A percentile compares a stretch with the other conserved stretches of the same genome.
Evolutionary conservation across 2,888 invertebrate species (phyloP).

Genomic region (Drosophila kuntzei): DNA sequence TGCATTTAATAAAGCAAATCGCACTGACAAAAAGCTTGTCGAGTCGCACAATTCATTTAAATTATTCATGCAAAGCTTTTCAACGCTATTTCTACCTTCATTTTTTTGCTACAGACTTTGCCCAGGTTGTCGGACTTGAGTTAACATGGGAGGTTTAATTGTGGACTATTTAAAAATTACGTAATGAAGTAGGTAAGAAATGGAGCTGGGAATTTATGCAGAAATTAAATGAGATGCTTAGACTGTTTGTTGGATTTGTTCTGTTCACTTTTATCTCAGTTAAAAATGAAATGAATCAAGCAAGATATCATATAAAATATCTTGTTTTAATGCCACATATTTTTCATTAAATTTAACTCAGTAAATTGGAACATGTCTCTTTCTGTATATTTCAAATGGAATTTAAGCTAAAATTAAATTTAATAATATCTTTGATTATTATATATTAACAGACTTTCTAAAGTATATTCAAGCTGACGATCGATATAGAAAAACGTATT

Average conservation of each 20-base stretch:
- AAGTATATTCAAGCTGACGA: no score
- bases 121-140: background rate
- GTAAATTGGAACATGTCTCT: no score
- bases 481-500: no score
- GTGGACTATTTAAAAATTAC: background rate
- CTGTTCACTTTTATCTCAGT: no score
- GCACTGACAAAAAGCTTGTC: slow-evolving; percentile 18
- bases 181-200: background rate
- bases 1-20: slow-evolving; percentile 30
- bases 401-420: no score
- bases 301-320: background rate
- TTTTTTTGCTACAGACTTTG: background rate
- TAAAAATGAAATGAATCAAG: no score
- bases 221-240: background rate
- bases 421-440: no score
- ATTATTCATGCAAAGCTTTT: slow-evolving; percentile 24
- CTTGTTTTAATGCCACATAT: background rate
- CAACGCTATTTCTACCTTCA: background rate
- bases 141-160: background rate
- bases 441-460: no score
- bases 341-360: no score
- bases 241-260: background rate
- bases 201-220: background rate
- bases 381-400: no score
- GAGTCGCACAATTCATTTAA: slow-evolving; percentile 17